Evolutionary conservation across 2,113 vertebrate species (phyloP), one percentile per base, ranked within the genome.

Genomic region (Nothoprocta pentlandii): DNA sequence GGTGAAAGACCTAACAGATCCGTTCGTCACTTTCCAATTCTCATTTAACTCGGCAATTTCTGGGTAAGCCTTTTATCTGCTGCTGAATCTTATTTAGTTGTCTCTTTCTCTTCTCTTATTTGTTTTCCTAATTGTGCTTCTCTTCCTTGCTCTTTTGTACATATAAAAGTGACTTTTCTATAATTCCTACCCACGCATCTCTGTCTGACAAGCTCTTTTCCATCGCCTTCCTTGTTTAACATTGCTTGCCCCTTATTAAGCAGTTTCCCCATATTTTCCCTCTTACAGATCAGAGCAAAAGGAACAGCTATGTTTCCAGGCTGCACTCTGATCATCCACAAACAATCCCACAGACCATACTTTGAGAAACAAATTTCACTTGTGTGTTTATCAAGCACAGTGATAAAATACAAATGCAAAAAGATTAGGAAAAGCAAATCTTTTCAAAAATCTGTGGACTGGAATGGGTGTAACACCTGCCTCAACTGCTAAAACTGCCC

Each of bases 321-420:
- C 66, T 93, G 80, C 70, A 53, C 66, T 87, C 74, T 23, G 58
- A 89, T 71, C 47, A 78, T 42, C 83, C 66, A 78, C 88, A 93
- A 93, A 90, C 53, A 84, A 89, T 44, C 51, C 26, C 62, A 87
- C 21, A 21, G 51, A 90, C 94, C 44, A 26, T 46, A 85, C 69
- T 92, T 80, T 66, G 87, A 89, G 66, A 90, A 92, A 90, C 41
- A 92, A 83, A 80, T 76, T 78, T 76, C 69, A 84, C 47, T 66
- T 81, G 51, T 30, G 49, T 58, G 69, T 84, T 68, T 74, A 80
- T 74, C 68, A 87, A 46, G 23, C 41, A 41, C 68, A 85, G 41
- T 44, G 64, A 47, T 54, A 82, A 58, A 91, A 91, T 15, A 87
- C 53, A 93, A 87, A 83, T 63, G 30, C 67, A 79, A 85, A 89